Percentiles rank a stretch among this genome's conserved stretches.
phyloP scores from a whole-genome alignment of 2,113 vertebrate species.

The Bufo gargarizans region DNA sequence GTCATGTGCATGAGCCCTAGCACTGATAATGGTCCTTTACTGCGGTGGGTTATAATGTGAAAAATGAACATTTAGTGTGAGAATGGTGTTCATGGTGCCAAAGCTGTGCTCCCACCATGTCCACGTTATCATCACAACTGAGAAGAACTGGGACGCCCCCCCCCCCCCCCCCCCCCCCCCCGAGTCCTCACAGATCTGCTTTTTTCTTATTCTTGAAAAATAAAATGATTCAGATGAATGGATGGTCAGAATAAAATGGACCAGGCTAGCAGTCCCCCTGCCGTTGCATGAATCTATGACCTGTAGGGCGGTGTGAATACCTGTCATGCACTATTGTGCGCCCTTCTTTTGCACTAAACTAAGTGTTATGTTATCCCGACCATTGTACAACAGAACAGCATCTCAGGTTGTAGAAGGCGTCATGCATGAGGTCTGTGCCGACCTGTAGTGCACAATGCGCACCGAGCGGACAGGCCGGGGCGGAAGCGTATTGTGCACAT shows the following conservation, averaged over 20 bases:
- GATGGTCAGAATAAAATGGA: neutral
- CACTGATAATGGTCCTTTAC: neutral
- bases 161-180: no score
- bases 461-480: neutral
- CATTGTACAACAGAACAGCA: conserved; percentile 10
- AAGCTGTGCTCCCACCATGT: neutral
- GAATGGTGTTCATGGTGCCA: neutral
- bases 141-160: neutral
- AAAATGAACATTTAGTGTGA: neutral
- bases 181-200: neutral
- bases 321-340: conserved; percentile 17
- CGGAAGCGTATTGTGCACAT: neutral
- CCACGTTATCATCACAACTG: neutral
- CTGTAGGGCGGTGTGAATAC: conserved; percentile 13
- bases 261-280: neutral
- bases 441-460: neutral
- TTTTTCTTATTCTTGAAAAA: conserved; percentile 3
- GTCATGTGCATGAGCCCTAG: no score
- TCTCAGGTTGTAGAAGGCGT: conserved; percentile 43
- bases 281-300: conserved; percentile 15
- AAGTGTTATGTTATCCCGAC: conserved; percentile 10
- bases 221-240: neutral
- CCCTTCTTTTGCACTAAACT: conserved; percentile 44
- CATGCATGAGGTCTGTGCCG: neutral
- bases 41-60: conserved; percentile 7